Evolutionary conservation across 2,113 vertebrate species (phyloP).

Genomic region (Arizona elegans): DNA sequence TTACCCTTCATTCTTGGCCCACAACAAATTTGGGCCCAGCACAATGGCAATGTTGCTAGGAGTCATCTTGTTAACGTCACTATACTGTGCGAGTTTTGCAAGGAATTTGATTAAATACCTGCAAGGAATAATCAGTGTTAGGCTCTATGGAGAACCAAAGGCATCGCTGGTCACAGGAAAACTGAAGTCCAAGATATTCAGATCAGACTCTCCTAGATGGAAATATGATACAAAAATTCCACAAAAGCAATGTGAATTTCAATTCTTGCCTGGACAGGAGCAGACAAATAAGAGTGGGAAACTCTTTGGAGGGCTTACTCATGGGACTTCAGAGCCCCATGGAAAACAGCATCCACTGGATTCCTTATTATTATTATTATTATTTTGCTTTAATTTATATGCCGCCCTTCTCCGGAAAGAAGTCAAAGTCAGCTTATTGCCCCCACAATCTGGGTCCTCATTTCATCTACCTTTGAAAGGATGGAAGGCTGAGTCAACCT

Average conservation of each 20-base stretch:
- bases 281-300: not conserved
- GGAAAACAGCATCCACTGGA: not conserved
- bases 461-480: too few relatives aligned
- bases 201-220: not conserved
- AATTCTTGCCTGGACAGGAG: not conserved
- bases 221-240: not conserved
- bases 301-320: not conserved
- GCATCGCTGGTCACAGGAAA: not conserved
- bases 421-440: too few relatives aligned
- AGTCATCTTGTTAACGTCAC: conserved; percentile 95
- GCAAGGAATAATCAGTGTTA: conserved; percentile 30
- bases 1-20: conserved; percentile 97
- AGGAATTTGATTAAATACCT: conserved; percentile 98
- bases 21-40: conserved; percentile 94
- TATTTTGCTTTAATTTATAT: too few relatives aligned
- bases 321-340: not conserved
- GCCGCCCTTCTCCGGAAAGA: too few relatives aligned
- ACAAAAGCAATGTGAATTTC: not conserved
- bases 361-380: not conserved
- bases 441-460: too few relatives aligned
- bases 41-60: conserved; percentile 97
- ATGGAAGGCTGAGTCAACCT: too few relatives aligned
- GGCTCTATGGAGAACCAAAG: not conserved
- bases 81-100: conserved; percentile 91
- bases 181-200: too few relatives aligned